Base-by-base conservation (phyloP, 2,113 vertebrate genomes). In the Charadrius vociferus region DNA sequence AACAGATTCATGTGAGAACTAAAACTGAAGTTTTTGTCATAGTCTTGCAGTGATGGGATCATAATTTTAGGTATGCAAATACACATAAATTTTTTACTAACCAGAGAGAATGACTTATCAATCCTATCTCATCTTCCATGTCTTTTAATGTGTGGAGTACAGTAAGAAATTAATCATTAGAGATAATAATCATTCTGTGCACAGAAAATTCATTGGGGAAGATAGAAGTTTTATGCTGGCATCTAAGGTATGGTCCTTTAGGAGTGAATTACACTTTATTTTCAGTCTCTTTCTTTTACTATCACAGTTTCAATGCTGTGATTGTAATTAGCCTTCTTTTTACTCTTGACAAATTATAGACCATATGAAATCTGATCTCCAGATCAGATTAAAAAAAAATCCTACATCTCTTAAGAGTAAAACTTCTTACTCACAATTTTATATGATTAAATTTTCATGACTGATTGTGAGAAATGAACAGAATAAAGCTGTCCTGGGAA, bases 21-120 rank as follows among this genome's bases (percentile, higher is more conserved):
- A 63, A 63, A 81, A 26, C 7, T 34, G 10, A 84, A 79, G 14
- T 2, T 91, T 95, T 87, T 75, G 5, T 72, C 34, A 56, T 30
- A 65, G 49, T 36, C 36, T 89, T 79, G 36, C 13, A 77, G 26
- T 58, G 49, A 34, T 61, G 7, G 52, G 24, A 72, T 79, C 30
- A 37, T 85, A 91, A 89, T 93, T 94, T 93, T 93, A 93, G 53
- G 74, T 67, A 81, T 89, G 73, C 65, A 91, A 94, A 96, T 86
- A 74, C 17, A 74, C 47, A 86, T 77, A 41, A 53, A 74, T 14
- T 43, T 93, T 78, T 94, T 91, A 75, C 15, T 70, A 81, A 84
- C 11, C 17, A 52, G 81, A 61, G 39, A 67, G 36, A 95, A 91
- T 80, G 70, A 68, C 29, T 95, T 89, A 84, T 75, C 87, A 53